Conservation (phyloP, 1,140 invertebrate species). For the Bicyclus anynana region DNA sequence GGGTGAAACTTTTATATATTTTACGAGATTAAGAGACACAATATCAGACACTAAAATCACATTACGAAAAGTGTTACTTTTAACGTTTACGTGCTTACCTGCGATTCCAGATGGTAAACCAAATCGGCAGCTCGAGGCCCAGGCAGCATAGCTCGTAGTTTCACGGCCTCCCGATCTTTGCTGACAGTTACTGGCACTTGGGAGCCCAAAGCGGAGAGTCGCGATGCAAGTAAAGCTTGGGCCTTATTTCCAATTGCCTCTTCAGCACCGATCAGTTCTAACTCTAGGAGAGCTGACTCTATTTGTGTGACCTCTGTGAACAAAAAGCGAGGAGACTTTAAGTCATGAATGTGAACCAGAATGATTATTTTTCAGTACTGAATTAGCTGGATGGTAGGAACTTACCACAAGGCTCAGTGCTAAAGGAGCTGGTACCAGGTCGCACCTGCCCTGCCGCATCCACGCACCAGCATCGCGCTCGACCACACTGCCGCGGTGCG, state of each 20-base stretch:
- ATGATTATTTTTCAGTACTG: background rate
- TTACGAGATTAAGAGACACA: no score
- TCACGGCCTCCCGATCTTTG: slow-evolving; percentile 34
- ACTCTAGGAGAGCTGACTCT: slow-evolving; percentile 58
- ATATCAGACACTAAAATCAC: no score
- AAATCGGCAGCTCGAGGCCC: slow-evolving; percentile 55
- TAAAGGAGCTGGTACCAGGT: slow-evolving; percentile 66
- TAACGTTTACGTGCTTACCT: no score
- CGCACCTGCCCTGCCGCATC: slow-evolving; percentile 89
- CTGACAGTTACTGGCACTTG: slow-evolving; percentile 43
- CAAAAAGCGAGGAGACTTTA: background rate
- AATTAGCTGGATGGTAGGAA: background rate
- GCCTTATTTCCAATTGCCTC: slow-evolving; percentile 34
- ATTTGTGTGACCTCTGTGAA: slow-evolving; percentile 58
- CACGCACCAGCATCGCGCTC: slow-evolving; percentile 89
- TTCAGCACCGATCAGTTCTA: slow-evolving; percentile 53
- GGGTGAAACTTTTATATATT: no score
- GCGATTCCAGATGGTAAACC: slow-evolving; percentile 59
- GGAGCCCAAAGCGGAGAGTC: slow-evolving; percentile 45
- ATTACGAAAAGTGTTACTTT: no score
- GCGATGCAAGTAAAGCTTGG: slow-evolving; percentile 30
- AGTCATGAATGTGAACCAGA: background rate
- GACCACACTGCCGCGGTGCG: slow-evolving; percentile 85
- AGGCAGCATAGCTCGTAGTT: slow-evolving; percentile 35
- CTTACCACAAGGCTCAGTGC: slow-evolving; percentile 81